Base-by-base conservation (phyloP, 1,140 invertebrate genomes). In the Euschistus heros region DNA sequence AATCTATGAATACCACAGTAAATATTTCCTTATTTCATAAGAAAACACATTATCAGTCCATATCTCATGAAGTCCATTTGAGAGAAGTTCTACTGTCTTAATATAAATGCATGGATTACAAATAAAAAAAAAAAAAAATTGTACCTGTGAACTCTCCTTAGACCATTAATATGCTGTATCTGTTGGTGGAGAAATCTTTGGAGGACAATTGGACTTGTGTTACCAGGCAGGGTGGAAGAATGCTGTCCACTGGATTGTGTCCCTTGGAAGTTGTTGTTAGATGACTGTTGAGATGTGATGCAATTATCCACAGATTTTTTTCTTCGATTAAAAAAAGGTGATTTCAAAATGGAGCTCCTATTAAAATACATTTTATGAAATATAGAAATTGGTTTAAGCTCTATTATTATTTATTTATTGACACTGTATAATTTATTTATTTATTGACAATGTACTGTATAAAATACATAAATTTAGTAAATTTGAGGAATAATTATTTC, bases 151-250 rank as follows among this genome's bases (percentile, higher is more conserved):
- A 30, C 20, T 27, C 26, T 46, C 3, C 24, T 8, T 0, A 20
- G 46, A 17, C 42, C 54, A 30, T 62, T 62, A 8, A 67, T 46
- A 33, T 71, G 75, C 72, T 83, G 81, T 64, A 81, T 80, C 68
- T 80, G 82, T 70, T 84, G 82, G 72, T 84, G 81, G 71, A 81
- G 79, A 72, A 82, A 83, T 70, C 82, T 74, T 71, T 84, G 82
- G 60, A 83, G 72, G 18, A 83, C 79, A 71, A 83, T 81, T 10
- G 82, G 82, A 74, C 81, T 83, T 15, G 81, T 83, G 73, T 82
- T 84, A 27, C 80, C 81, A 46, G 55, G 27, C 2, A 61, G 59
- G 13, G 59, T 2, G 1, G n/a, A 10, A 14, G 27, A 42, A 15
- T 5, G 30, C 17, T 60, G 17, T 24, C 22, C 30, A 30, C 26